These are phyloP conservation scores for Aphaenogaster ashmeadi DNA, from an alignment of 1,140 invertebrate species.

Conservation along the genomic window DNA sequence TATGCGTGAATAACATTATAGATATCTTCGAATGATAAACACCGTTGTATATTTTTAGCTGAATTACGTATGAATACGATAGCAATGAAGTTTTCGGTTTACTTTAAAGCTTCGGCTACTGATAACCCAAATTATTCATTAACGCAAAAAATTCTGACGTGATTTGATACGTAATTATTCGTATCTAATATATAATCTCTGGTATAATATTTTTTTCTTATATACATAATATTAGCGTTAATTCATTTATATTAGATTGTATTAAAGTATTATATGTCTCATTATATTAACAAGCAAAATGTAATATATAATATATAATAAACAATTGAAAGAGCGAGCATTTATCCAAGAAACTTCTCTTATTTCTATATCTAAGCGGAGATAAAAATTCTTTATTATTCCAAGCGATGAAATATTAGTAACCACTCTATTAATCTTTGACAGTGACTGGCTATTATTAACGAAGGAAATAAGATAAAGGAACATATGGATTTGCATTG, in stretches of 20 bases:
- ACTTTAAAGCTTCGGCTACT: not conserved
- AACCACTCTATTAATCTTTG: not conserved
- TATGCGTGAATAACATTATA: not conserved
- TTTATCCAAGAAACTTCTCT: too few species aligned
- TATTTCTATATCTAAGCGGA: not conserved
- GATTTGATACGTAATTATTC: not conserved
- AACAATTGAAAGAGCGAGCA: not conserved
- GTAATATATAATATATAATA: not conserved
- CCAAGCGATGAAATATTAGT: not conserved
- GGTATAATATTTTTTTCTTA: conserved; percentile 1
- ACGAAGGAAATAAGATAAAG: not conserved
- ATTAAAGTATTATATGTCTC: not conserved
- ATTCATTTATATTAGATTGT: not conserved
- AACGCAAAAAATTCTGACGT: not conserved
- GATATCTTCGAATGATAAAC: not conserved
- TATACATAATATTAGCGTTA: not conserved
- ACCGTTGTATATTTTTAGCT: not conserved
- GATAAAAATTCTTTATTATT: not conserved
- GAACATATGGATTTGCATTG: too few species aligned
- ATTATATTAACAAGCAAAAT: not conserved
- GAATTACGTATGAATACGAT: not conserved
- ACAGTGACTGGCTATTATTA: not conserved
- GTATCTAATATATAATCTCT: not conserved
- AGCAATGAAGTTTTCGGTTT: not conserved
- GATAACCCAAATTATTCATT: not conserved